Base-by-base conservation (phyloP, 1,140 invertebrate species). In the Antheraea pernyi region DNA sequence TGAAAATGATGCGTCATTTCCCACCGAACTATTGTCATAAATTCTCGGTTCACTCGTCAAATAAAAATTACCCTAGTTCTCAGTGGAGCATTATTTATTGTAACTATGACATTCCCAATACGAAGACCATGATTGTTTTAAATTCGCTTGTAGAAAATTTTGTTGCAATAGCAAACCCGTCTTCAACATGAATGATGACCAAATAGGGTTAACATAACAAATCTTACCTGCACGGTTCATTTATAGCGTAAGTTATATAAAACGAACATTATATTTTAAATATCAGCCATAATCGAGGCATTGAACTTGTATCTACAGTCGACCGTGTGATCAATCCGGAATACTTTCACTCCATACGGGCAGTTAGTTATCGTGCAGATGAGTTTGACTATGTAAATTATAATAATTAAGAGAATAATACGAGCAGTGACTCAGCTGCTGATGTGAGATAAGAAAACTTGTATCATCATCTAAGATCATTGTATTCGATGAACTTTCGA, bases 201-300 rank as follows among this genome's bases (percentile, higher is more conserved):
- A 53, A 16, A 53, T n/a, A 53, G 16, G 46, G 10, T 53, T 53
- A 16, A 53, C 46, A 13, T 53, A 53, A 53, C 10, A 53, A 16
- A 53, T 53, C 4, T 53, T 16, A 80, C 75, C 78, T 72, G 70
- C 73, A 68, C 65, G 71, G 72, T 73, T 77, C 79, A 82, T 84
- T 83, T 77, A 81, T 73, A 76, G 42, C 70, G 70, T 74, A 84
- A 67, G 79, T 53, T 53, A 84, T 86, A 89, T 82, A 78, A 79
- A 84, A 84, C 78, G 72, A 81, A 82, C 74, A 77, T 75, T 81
- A 85, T 80, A 85, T 80, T 86, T 87, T 87, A 78, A 84, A 85
- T 87, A 88, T 87, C 83, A 83, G 77, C 81, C 85, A 85, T 89
- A 88, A 91, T 86, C 81, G 81, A 90, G 85, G 80, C 89, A 91